These are phyloP conservation scores for Narcine bancroftii DNA, from an alignment of 2,113 vertebrate species.

Conservation along the genomic window DNA sequence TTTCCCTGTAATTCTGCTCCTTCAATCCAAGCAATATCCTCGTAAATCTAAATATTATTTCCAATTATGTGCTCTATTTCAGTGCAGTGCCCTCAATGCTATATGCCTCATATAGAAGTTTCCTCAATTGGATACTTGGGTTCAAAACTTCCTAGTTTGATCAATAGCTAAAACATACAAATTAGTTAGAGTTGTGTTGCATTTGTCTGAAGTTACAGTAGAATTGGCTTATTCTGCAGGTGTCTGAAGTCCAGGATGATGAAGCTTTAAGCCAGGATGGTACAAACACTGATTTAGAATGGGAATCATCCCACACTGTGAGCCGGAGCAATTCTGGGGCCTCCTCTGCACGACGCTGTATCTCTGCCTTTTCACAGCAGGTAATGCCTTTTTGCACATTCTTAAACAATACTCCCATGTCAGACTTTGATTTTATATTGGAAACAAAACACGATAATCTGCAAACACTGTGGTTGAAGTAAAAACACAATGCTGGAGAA, in stretches of 20 bases:
- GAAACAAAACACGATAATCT: too few species aligned
- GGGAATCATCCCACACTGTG: conserved; percentile 56
- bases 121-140: background rate
- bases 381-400: conserved; percentile 48
- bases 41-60: too few species aligned
- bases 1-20: too few species aligned
- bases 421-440: too few species aligned
- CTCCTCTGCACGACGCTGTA: conserved; percentile 56
- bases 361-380: conserved; percentile 68
- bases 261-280: conserved; percentile 59
- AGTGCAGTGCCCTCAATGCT: too few species aligned
- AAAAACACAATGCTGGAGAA: too few species aligned
- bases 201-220: background rate
- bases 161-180: background rate
- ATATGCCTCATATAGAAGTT: background rate
- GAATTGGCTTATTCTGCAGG: conserved; percentile 49
- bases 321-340: conserved; percentile 47
- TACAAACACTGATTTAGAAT: conserved; percentile 55
- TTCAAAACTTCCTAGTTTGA: background rate
- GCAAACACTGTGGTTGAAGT: too few species aligned
- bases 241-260: conserved; percentile 69
- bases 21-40: too few species aligned
- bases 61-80: too few species aligned
- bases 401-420: background rate
- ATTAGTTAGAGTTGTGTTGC: background rate